Conservation (phyloP, 2,797 vertebrate genomes). For the Ambastaia sidthimunki region DNA sequence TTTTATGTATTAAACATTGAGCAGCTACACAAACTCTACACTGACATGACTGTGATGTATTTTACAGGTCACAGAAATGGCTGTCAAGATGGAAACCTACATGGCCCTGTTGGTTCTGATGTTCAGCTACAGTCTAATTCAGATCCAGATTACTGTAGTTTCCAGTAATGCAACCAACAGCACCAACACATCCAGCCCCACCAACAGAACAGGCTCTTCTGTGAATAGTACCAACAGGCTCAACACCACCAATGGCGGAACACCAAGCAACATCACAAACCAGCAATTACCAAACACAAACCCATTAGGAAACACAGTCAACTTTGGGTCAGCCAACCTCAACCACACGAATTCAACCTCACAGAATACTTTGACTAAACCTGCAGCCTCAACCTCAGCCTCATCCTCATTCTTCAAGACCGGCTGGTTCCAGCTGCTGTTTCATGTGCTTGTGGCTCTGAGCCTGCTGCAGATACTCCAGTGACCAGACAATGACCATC, state of each 20-base stretch:
- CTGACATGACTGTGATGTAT: neutral
- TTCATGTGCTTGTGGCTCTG: neutral
- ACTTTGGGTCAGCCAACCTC: neutral
- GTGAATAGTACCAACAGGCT: neutral
- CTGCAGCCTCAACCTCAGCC: neutral
- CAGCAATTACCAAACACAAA: neutral
- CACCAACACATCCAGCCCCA: neutral
- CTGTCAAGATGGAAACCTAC: neutral
- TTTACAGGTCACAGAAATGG: constrained; percentile 27
- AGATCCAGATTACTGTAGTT: neutral
- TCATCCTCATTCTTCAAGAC: neutral
- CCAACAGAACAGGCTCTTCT: neutral
- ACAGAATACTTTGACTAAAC: neutral
- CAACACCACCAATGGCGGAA: neutral
- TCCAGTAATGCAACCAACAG: neutral
- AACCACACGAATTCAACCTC: neutral
- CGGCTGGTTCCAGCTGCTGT: neutral
- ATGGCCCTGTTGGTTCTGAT: constrained; percentile 29
- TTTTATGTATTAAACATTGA: too few species aligned
- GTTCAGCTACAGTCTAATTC: neutral
- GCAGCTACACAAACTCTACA: too few species aligned
- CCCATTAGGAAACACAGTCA: neutral
- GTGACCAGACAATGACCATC: neutral
- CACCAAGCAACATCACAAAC: neutral
- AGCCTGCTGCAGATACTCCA: constrained; percentile 7